These are phyloP conservation scores for Itoplectis maculator DNA, from an alignment of 2,888 invertebrate species.

Conservation along the genomic window DNA sequence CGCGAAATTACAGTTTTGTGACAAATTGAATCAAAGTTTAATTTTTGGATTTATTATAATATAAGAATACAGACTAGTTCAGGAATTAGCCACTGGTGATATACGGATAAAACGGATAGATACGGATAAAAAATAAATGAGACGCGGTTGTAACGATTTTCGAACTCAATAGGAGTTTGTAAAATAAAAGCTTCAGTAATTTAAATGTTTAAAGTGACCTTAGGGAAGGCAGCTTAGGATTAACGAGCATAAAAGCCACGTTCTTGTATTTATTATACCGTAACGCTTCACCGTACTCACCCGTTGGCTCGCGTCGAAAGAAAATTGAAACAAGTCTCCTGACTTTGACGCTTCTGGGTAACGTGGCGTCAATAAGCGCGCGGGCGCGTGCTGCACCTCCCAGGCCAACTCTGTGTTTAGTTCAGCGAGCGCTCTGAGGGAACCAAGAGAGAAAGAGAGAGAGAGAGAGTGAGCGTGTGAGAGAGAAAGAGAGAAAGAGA, in stretches of 20 bases:
- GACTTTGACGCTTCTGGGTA: slow-evolving; percentile 44
- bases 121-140: no score
- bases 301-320: slow-evolving; percentile 13
- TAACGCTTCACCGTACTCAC: not conserved
- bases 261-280: not conserved
- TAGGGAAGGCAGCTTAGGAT: not conserved
- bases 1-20: no score
- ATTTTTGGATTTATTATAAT: no score
- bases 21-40: no score
- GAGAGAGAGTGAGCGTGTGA: no score
- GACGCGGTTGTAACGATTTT: no score
- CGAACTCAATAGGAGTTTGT: no score
- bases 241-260: not conserved
- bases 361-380: slow-evolving; percentile 29
- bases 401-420: slow-evolving; percentile 30
- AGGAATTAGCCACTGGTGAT: no score
- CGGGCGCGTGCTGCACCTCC: not conserved
- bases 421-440: slow-evolving; percentile 25
- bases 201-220: no score
- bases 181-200: no score
- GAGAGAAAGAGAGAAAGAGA: not conserved
- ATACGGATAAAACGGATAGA: no score
- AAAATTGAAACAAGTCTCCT: slow-evolving; percentile 32
- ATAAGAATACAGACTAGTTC: no score
- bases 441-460: not conserved